Base-by-base conservation (phyloP, 2,888 invertebrate genomes). In the Microplitis deprimator region DNA sequence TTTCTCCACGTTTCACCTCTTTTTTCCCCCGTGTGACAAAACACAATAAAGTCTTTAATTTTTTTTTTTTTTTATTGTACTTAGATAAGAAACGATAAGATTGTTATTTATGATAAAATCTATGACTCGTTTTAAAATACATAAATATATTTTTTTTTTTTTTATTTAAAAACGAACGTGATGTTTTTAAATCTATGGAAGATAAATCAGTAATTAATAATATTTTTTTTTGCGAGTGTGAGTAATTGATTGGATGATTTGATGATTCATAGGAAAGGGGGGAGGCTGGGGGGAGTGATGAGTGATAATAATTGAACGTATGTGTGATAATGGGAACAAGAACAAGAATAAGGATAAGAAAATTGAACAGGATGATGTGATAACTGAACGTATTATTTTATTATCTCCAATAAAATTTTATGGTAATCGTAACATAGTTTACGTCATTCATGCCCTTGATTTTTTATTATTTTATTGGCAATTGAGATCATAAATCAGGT, bases 71-170 rank as follows among this genome's bases (percentile, higher is more conserved):
- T 65, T 73, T 73, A 73, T 67, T 67, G 10, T 67, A 59, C 67
- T 38, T 29, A 29, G 73, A 73, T 67, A 73, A 73, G 38, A n/a
- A n/a, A 16, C 61, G 73, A 73, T 73, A 73, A 73, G 73, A 73
- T 73, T 68, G 50, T 17, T 20, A 29, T 65, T 20, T 41, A 41
- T 16, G 20, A 41, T 16, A 17, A 16, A 68, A 20, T 61, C 20
- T 39, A 61, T 61, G 39, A 62, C 62, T 59, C 13, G 17, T 20
- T 59, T 69, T 10, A 68, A 7, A 6, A 41, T 40, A 41, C n/a
- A 39, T 69, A 59, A 29, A 59, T 4, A 59, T 59, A 59, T 59
- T 69, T 13, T 7, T 62, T 71, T n/a, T 39, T 61, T 59, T 38
- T 71, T 38, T 50, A 13, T 50, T 8, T 13, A 50, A 13, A 50